Evolutionary conservation across 2,113 vertebrate genomes (phyloP).

Genomic region (Antechinus stuartii): DNA sequence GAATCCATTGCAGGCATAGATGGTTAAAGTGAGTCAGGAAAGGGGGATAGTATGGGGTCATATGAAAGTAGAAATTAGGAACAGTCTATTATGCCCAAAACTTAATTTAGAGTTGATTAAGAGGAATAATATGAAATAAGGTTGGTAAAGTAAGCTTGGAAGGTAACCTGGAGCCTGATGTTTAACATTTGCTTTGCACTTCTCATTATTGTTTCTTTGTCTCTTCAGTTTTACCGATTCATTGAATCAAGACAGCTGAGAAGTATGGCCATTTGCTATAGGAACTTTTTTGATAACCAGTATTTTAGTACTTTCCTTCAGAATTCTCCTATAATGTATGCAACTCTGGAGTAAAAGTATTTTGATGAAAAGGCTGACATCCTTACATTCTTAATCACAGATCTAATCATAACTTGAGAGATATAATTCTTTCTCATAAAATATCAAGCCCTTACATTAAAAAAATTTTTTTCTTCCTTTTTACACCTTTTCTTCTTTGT

Average conservation of each 20-base stretch:
- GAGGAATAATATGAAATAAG: background rate
- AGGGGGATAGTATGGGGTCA: background rate
- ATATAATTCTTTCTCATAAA: constrained; percentile 25
- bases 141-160: background rate
- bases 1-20: background rate
- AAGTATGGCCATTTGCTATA: background rate
- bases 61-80: background rate
- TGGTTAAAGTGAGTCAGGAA: background rate
- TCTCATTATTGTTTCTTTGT: background rate
- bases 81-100: background rate
- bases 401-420: background rate
- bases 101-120: background rate
- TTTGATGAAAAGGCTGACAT: background rate
- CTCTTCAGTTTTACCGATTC: background rate
- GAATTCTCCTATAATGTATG: background rate
- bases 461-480: constrained; percentile 1
- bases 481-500: constrained; percentile 20
- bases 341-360: background rate
- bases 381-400: background rate
- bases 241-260: background rate
- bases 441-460: background rate
- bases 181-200: background rate
- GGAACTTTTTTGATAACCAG: background rate
- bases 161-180: background rate
- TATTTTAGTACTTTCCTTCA: background rate